These are phyloP conservation scores for Acrobeloides nanus DNA, from an alignment of 2,888 invertebrate species.

Conservation along the genomic window DNA sequence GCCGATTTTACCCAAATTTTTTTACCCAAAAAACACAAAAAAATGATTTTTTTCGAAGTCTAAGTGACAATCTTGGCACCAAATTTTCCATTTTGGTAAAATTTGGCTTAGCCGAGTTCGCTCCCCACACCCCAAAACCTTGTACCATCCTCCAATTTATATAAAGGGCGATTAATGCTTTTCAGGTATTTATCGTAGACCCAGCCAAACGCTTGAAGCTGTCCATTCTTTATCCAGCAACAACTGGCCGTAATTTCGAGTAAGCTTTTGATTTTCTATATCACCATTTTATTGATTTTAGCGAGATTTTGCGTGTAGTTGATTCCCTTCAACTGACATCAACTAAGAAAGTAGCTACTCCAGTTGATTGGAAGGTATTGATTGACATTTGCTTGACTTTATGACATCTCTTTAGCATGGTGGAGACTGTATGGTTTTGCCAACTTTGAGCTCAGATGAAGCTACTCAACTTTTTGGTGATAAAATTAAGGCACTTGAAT, in stretches of 20 bases:
- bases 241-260: conserved; percentile 79
- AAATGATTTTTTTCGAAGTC: too few relatives aligned
- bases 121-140: too few relatives aligned
- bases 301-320: conserved; percentile 79
- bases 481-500: conserved; percentile 18
- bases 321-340: conserved; percentile 77
- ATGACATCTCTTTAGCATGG: conserved; percentile 11
- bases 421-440: conserved; percentile 64
- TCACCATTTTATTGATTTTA: conserved; percentile 54
- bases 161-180: too few relatives aligned
- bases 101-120: too few relatives aligned
- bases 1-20: too few relatives aligned
- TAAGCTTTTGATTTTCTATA: conserved; percentile 12
- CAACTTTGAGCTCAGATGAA: conserved; percentile 61
- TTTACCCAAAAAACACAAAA: too few relatives aligned
- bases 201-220: conserved; percentile 77
- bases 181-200: conserved; percentile 72
- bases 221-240: conserved; percentile 86
- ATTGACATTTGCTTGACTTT: conserved; percentile 53
- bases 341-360: conserved; percentile 72
- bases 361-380: conserved; percentile 81
- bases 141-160: too few relatives aligned
- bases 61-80: too few relatives aligned
- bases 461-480: conserved; percentile 26
- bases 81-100: too few relatives aligned